A percentile compares a stretch with the other conserved stretches of the same genome.
These are phyloP conservation scores for Platycheirus rosarum DNA, from an alignment of 2,888 invertebrate species.

Conservation along the genomic window DNA sequence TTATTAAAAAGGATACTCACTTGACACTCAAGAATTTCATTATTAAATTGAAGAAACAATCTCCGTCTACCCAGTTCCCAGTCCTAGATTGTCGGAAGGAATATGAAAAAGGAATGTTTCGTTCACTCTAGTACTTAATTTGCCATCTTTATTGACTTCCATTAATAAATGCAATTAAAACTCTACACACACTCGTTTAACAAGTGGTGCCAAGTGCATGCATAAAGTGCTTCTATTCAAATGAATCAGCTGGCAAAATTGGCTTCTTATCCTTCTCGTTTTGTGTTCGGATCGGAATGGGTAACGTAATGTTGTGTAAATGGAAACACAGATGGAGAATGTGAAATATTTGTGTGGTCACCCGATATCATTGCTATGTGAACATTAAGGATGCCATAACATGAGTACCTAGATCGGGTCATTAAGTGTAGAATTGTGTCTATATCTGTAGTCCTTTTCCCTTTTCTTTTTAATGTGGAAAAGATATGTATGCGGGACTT, in stretches of 20 bases:
- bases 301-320: not conserved
- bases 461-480: not conserved
- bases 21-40: conserved; percentile 11
- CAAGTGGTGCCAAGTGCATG: conserved; percentile 34
- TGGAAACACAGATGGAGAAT: conserved; percentile 23
- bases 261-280: conserved; percentile 17
- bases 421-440: conserved; percentile 39
- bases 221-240: conserved; percentile 17
- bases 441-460: conserved; percentile 2
- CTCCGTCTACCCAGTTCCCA: not conserved
- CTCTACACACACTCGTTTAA: conserved; percentile 27
- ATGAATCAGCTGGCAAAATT: conserved; percentile 34
- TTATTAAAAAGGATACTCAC: conserved; percentile 19
- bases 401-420: conserved; percentile 44
- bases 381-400: conserved; percentile 26
- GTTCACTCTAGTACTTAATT: conserved; percentile 22
- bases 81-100: not conserved
- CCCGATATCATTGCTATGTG: conserved; percentile 53
- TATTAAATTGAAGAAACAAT: conserved; percentile 30
- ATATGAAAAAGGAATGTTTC: conserved; percentile 5
- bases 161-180: conserved; percentile 54
- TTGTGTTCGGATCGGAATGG: not conserved
- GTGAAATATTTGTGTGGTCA: conserved; percentile 62
- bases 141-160: conserved; percentile 31
- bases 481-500: not conserved